A percentile compares a stretch with the other conserved stretches of the same genome.
phyloP scores from a whole-genome alignment of 1,140 invertebrate species.

The Cephus cinctus region DNA sequence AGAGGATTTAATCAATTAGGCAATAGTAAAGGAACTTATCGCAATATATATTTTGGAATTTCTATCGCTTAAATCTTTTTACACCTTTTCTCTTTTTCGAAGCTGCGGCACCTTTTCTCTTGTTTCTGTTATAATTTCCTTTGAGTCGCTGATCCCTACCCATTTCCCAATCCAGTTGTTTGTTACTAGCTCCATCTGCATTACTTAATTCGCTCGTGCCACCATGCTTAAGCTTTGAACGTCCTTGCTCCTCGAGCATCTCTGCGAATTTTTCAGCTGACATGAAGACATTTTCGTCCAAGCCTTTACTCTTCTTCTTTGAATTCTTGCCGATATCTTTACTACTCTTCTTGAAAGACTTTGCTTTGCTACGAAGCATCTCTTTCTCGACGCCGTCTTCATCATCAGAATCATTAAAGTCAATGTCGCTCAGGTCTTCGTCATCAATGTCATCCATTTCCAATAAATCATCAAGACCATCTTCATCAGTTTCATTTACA shows the following conservation, averaged over 20 bases:
- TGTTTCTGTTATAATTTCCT: slow-evolving; percentile 23
- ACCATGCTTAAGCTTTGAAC: slow-evolving; percentile 60
- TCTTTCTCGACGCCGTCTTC: slow-evolving; percentile 8
- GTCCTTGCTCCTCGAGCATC: slow-evolving; percentile 67
- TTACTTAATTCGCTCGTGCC: slow-evolving; percentile 64
- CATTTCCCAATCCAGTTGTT: slow-evolving; percentile 69
- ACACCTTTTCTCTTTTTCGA: slow-evolving; percentile 20
- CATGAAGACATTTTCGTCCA: slow-evolving; percentile 59
- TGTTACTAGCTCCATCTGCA: slow-evolving; percentile 64
- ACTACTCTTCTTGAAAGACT: too few species aligned
- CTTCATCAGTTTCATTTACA: slow-evolving; percentile 22
- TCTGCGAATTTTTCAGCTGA: slow-evolving; percentile 74
- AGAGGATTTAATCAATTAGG: too few species aligned
- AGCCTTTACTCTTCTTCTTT: slow-evolving; percentile 15
- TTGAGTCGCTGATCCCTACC: slow-evolving; percentile 49
- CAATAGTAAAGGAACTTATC: too few species aligned
- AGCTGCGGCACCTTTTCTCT: slow-evolving; percentile 11
- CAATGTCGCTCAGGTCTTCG: slow-evolving; percentile 31
- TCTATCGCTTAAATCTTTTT: background rate
- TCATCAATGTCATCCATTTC: slow-evolving; percentile 25
- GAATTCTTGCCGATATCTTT: slow-evolving; percentile 3
- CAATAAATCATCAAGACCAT: slow-evolving; percentile 27
- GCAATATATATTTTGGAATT: too few species aligned
- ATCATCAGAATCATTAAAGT: slow-evolving; percentile 24
- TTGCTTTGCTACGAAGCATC: too few species aligned